A percentile compares a stretch with the other conserved stretches of the same genome.
phyloP scores from a whole-genome alignment of 2,113 vertebrate species.

The Eptesicus fuscus region DNA sequence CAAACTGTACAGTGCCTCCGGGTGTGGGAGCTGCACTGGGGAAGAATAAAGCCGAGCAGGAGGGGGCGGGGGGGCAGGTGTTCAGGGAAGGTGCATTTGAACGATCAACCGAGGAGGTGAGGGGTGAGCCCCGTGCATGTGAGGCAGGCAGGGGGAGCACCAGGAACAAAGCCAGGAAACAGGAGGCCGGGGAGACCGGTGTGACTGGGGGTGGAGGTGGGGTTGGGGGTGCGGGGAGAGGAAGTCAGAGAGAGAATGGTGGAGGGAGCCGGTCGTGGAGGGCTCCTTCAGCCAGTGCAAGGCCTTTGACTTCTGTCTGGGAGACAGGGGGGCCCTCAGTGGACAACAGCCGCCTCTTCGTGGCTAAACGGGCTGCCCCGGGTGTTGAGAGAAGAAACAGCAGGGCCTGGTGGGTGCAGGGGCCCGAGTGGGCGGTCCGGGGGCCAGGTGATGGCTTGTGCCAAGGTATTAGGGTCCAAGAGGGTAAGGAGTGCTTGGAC shows the following conservation, averaged over 20 bases:
- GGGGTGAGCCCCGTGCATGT: accelerated
- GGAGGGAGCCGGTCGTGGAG: accelerated
- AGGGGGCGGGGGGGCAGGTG: background rate
- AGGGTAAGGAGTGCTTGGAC: accelerated
- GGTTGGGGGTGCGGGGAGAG: no score
- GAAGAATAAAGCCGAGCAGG: no score
- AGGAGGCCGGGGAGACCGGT: background rate
- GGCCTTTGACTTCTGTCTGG: background rate
- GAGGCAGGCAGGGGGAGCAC: accelerated
- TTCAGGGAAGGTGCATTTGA: background rate
- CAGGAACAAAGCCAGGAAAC: background rate
- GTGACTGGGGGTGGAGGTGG: no score
- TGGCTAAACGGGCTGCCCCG: no score
- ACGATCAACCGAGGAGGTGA: no score
- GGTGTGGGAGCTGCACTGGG: accelerated
- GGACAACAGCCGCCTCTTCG: background rate
- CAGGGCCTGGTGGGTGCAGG: background rate
- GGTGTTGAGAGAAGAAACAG: accelerated
- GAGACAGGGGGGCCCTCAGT: accelerated
- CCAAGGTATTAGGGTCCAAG: accelerated
- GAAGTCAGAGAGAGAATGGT: background rate
- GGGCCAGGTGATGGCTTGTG: background rate
- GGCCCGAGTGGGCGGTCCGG: background rate
- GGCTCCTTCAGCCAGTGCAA: background rate
- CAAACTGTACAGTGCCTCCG: accelerated